Conservation (phyloP, 2,888 invertebrate genomes). For the Chaetoderma sp. region DNA sequence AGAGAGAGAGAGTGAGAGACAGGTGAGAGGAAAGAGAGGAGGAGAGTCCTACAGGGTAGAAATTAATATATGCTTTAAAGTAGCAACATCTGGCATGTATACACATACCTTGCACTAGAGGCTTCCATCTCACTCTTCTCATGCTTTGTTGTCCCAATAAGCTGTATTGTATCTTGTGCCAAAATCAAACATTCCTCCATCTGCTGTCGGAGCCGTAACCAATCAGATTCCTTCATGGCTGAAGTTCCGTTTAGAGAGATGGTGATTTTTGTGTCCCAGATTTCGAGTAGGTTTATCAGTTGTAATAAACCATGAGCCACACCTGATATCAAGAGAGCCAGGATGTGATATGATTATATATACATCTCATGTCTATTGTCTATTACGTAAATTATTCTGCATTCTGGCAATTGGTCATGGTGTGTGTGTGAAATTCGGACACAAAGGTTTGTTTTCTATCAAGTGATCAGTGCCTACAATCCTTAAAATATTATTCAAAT, state of each 20-base stretch:
- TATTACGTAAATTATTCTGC: no score
- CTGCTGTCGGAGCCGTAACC: slow-evolving; percentile 57
- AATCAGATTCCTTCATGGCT: slow-evolving; percentile 62
- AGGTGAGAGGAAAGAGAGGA: not conserved
- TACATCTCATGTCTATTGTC: no score
- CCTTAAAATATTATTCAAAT: no score
- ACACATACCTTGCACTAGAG: slow-evolving; percentile 54
- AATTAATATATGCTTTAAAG: no score
- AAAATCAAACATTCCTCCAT: slow-evolving; percentile 65
- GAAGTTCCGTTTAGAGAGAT: slow-evolving; percentile 47
- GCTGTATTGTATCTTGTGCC: slow-evolving; percentile 52
- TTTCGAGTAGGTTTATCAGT: slow-evolving; percentile 60
- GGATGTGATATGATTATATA: not conserved
- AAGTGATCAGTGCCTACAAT: no score
- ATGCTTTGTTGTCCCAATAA: slow-evolving; percentile 59
- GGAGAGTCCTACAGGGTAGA: no score
- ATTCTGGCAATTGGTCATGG: no score
- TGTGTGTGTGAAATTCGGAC: no score
- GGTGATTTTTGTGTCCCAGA: slow-evolving; percentile 60
- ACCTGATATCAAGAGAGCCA: slow-evolving; percentile 32
- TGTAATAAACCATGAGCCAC: slow-evolving; percentile 63
- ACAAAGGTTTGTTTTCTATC: no score
- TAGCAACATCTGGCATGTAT: no score
- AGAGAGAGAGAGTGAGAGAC: not conserved
- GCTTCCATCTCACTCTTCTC: slow-evolving; percentile 50